These are phyloP conservation scores for Ctenicera cuprea DNA, from an alignment of 2,888 invertebrate species.

Conservation along the genomic window DNA sequence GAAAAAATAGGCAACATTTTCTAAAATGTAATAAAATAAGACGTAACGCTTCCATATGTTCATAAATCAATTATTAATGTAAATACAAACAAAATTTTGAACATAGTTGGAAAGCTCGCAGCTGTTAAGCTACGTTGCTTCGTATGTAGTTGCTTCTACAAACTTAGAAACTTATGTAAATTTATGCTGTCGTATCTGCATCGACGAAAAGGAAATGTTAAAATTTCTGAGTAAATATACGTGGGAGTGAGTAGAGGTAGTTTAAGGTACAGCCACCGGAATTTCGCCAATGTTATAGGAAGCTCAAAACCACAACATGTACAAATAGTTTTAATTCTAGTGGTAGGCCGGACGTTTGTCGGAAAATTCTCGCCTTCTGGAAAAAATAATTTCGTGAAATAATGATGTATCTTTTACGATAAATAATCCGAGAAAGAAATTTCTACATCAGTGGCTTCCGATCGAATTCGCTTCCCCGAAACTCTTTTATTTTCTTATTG, in stretches of 20 bases:
- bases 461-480: constrained; percentile 25
- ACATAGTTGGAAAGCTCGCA: constrained; percentile 45
- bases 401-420: constrained; percentile 26
- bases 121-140: constrained; percentile 44
- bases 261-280: constrained; percentile 6
- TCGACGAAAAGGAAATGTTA: constrained; percentile 47
- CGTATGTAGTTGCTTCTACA: constrained; percentile 41
- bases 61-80: constrained; percentile 43
- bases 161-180: constrained; percentile 49
- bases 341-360: not conserved
- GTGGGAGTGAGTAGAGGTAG: constrained; percentile 18
- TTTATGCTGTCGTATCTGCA: constrained; percentile 45
- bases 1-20: too few species aligned
- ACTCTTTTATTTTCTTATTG: constrained; percentile 30
- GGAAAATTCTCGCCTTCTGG: not conserved
- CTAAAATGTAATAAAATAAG: constrained; percentile 12
- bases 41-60: constrained; percentile 4
- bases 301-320: not conserved
- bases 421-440: constrained; percentile 20
- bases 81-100: constrained; percentile 44
- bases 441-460: constrained; percentile 21
- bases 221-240: constrained; percentile 41
- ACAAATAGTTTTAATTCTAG: constrained; percentile 17
- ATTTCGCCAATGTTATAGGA: constrained; percentile 5
- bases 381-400: constrained; percentile 20